These are phyloP conservation scores for Coranthus polyacanthus DNA, from an alignment of 2,797 vertebrate genomes.

Conservation along the genomic window DNA sequence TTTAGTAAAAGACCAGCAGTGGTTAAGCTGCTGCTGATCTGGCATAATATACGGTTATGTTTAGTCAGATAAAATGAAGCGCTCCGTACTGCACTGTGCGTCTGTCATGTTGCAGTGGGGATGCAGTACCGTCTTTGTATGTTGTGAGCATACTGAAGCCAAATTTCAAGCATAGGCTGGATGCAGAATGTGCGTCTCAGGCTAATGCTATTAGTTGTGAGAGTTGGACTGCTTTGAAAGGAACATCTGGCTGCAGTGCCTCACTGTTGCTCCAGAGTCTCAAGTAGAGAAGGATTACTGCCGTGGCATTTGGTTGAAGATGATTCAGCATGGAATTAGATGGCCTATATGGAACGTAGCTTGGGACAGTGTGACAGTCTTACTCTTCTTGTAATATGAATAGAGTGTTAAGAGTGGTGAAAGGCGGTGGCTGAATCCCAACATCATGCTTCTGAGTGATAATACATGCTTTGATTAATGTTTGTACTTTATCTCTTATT, in stretches of 20 bases:
- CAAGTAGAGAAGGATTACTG: constrained; percentile 73
- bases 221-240: constrained; percentile 73
- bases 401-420: constrained; percentile 47
- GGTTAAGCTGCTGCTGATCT: background rate
- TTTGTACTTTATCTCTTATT: constrained; percentile 60
- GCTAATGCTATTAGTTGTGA: constrained; percentile 74
- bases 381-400: constrained; percentile 49
- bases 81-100: background rate
- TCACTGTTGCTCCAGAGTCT: constrained; percentile 68
- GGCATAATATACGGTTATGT: too few species aligned
- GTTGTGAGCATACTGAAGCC: constrained; percentile 42
- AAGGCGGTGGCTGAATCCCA: constrained; percentile 46
- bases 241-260: constrained; percentile 75
- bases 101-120: constrained; percentile 34
- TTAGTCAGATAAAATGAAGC: constrained; percentile 6
- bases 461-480: constrained; percentile 64
- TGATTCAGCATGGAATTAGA: constrained; percentile 78
- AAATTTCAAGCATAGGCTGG: constrained; percentile 53
- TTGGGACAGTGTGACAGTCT: constrained; percentile 58
- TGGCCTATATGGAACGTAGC: constrained; percentile 66
- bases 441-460: constrained; percentile 53
- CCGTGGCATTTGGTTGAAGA: constrained; percentile 75
- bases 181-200: constrained; percentile 65
- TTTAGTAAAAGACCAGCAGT: background rate
- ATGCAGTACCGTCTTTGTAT: constrained; percentile 34